Evolutionary conservation across 2,797 vertebrate genomes (phyloP).

Genomic region (Ammospiza maritima): DNA sequence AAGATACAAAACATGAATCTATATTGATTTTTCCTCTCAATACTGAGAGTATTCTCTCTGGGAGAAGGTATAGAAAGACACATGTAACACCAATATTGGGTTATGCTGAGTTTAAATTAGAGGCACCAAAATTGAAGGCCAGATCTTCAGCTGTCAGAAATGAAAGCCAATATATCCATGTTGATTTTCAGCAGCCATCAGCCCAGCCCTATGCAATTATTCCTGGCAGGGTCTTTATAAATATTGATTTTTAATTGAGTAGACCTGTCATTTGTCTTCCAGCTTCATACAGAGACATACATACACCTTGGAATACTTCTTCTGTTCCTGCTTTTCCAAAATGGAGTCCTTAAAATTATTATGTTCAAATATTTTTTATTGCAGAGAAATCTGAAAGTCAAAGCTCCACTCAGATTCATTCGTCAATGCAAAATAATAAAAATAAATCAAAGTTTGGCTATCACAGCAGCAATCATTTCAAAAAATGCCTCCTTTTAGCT

Average conservation of each 20-base stretch:
- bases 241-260: neutral
- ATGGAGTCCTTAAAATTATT: neutral
- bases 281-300: neutral
- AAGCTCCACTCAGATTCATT: neutral
- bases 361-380: neutral
- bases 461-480: neutral
- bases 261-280: neutral
- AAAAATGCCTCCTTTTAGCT: neutral
- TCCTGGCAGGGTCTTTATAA: neutral
- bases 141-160: neutral
- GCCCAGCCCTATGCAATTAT: neutral
- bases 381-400: neutral
- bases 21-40: conserved; percentile 25
- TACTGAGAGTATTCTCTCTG: neutral
- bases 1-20: neutral
- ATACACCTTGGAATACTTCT: neutral
- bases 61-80: neutral
- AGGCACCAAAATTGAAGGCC: neutral
- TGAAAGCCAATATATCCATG: neutral
- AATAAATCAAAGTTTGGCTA: neutral
- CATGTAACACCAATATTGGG: neutral
- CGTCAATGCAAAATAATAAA: neutral
- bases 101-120: neutral
- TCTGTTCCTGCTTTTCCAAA: neutral
- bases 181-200: neutral